Evolutionary conservation across 2,888 invertebrate genomes (phyloP).

Genomic region (Phalera bucephala): DNA sequence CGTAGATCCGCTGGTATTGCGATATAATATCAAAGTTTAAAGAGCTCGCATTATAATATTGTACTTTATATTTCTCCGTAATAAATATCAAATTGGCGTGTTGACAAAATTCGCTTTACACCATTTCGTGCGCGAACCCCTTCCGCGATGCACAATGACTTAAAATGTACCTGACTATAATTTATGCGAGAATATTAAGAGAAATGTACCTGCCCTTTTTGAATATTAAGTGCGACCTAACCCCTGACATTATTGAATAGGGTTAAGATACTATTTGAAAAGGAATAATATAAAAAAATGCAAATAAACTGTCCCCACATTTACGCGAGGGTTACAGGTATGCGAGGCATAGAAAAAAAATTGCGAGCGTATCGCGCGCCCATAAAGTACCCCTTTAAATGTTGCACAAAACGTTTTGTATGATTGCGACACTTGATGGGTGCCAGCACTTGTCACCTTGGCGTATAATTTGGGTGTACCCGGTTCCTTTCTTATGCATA

Average conservation of each 20-base stretch:
- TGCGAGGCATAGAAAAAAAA: constrained; percentile 61
- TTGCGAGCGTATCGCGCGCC: constrained; percentile 48
- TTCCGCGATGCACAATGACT: constrained; percentile 70
- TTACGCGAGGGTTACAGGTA: constrained; percentile 69
- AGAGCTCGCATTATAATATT: constrained; percentile 25
- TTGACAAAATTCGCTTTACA: constrained; percentile 34
- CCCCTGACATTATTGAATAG: constrained; percentile 82
- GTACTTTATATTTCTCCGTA: constrained; percentile 31
- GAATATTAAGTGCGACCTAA: constrained; percentile 84
- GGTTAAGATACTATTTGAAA: constrained; percentile 82
- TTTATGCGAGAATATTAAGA: constrained; percentile 83
- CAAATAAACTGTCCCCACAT: constrained; percentile 82
- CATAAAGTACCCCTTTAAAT: constrained; percentile 59
- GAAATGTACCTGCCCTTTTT: constrained; percentile 84
- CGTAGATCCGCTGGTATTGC: constrained; percentile 62
- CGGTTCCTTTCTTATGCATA: constrained; percentile 77
- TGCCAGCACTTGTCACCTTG: constrained; percentile 75
- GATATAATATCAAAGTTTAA: constrained; percentile 52
- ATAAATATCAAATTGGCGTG: constrained; percentile 46
- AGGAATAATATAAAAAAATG: constrained; percentile 79
- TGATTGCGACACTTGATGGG: constrained; percentile 51
- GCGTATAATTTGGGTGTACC: constrained; percentile 79
- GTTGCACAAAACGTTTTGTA: constrained; percentile 24
- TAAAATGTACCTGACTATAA: constrained; percentile 83
- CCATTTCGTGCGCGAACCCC: constrained; percentile 49